These are phyloP conservation scores for Aradophagus sp. DNA, from an alignment of 1,140 invertebrate species.

Conservation along the genomic window DNA sequence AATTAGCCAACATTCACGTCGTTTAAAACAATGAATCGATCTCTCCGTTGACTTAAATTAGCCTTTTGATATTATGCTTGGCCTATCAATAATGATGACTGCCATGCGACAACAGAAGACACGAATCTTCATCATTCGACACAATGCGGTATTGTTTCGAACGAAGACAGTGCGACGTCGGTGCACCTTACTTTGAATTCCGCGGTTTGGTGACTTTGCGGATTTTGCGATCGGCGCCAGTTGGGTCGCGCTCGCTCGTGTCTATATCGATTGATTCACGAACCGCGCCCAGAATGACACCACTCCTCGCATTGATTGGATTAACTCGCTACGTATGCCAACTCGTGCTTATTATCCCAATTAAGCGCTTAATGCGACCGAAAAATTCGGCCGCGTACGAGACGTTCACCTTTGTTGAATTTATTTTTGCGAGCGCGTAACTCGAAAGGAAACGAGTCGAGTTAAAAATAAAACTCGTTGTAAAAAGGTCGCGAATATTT, in stretches of 20 bases:
- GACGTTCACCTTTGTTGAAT: no score
- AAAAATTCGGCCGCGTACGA: no score
- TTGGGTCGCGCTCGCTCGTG: slow-evolving; percentile 15
- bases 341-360: slow-evolving; percentile 36
- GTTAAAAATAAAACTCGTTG: no score
- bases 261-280: slow-evolving; percentile 23
- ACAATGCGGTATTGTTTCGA: slow-evolving; percentile 14
- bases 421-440: no score
- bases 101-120: no score
- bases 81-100: no score
- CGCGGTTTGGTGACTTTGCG: slow-evolving; percentile 39
- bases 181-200: slow-evolving; percentile 17
- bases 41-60: no score
- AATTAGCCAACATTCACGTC: no score
- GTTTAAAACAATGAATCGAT: no score
- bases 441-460: no score
- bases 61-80: no score
- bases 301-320: slow-evolving; percentile 62
- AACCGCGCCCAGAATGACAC: slow-evolving; percentile 59
- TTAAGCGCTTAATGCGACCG: slow-evolving; percentile 35
- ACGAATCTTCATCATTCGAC: slow-evolving; percentile 3
- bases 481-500: no score
- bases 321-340: slow-evolving; percentile 56
- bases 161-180: slow-evolving; percentile 6
- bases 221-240: slow-evolving; percentile 13